phyloP scores from a whole-genome alignment of 2,888 invertebrate genomes.

The Nemotelus nigrinus region DNA sequence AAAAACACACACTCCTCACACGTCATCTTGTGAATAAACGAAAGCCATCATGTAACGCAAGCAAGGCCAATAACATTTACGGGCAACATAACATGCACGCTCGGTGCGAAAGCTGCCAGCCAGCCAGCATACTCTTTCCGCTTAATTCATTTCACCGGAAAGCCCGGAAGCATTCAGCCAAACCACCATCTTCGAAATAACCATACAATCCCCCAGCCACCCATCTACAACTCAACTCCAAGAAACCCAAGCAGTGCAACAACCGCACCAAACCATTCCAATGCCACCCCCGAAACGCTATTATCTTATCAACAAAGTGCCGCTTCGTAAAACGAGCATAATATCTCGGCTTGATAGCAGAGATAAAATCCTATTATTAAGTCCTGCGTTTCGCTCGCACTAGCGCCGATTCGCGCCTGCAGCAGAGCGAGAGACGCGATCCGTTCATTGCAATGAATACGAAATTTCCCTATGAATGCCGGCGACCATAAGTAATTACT shows the following conservation, averaged over 20 bases:
- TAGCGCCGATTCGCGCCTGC: slow-evolving; percentile 54
- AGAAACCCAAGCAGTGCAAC: not conserved
- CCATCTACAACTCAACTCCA: not conserved
- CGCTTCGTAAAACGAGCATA: slow-evolving; percentile 50
- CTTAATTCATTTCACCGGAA: not conserved
- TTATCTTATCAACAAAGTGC: slow-evolving; percentile 34
- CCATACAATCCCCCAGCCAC: not conserved
- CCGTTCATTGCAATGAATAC: slow-evolving; percentile 65
- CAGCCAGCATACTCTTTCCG: not conserved
- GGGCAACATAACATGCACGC: not conserved
- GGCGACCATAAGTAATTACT: slow-evolving; percentile 50
- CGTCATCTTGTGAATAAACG: not conserved
- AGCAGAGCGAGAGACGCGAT: slow-evolving; percentile 61
- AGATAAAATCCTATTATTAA: slow-evolving; percentile 65
- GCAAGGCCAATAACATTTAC: slow-evolving; percentile 48
- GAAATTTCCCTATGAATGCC: slow-evolving; percentile 56
- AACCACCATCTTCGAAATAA: slow-evolving; percentile 39
- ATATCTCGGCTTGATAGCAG: slow-evolving; percentile 61
- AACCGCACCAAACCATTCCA: not conserved
- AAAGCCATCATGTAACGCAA: slow-evolving; percentile 5
- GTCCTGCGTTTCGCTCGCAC: slow-evolving; percentile 60
- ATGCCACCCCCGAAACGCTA: slow-evolving; percentile 35
- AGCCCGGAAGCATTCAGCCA: slow-evolving; percentile 33
- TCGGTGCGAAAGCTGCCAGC: slow-evolving; percentile 1
- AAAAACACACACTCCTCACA: slow-evolving; percentile 17